phyloP scores from a whole-genome alignment of 2,797 vertebrate species.

The Chaetodon trifasciatus region DNA sequence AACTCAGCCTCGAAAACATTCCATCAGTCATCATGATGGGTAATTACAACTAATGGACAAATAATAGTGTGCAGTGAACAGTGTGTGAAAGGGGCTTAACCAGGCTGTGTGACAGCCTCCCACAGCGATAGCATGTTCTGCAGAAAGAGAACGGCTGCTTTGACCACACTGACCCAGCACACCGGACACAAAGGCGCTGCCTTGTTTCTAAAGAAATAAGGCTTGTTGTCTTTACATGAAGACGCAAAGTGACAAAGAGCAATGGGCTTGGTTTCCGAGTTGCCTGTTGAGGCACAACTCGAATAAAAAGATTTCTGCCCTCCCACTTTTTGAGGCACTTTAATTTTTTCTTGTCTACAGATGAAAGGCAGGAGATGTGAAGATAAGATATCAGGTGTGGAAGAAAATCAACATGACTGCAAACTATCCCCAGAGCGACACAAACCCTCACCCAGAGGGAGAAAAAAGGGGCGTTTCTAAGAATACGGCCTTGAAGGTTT shows the following conservation, averaged over 20 bases:
- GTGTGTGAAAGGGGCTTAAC: conserved; percentile 75
- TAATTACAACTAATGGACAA: conserved; percentile 84
- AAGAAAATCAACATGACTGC: conserved; percentile 33
- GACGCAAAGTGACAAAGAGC: conserved; percentile 39
- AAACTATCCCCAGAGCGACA: conserved; percentile 47
- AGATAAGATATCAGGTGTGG: conserved; percentile 64
- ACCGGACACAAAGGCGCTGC: conserved; percentile 41
- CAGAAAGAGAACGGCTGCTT: conserved; percentile 7
- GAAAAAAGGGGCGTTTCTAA: conserved; percentile 29
- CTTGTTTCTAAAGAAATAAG: conserved; percentile 14
- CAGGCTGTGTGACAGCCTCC: conserved; percentile 61
- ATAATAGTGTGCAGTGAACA: conserved; percentile 74
- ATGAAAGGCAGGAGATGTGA: conserved; percentile 53
- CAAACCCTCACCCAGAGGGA: conserved; percentile 21
- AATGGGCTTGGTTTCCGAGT: conserved; percentile 26
- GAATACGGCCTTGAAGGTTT: conserved; percentile 41
- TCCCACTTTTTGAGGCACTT: conserved; percentile 20
- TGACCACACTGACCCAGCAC: conserved; percentile 31
- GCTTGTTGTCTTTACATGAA: conserved; percentile 34
- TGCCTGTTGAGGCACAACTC: conserved; percentile 36
- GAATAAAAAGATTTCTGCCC: conserved; percentile 37
- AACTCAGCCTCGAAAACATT: conserved; percentile 75
- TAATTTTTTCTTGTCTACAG: conserved; percentile 22
- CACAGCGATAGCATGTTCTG: conserved; percentile 49
- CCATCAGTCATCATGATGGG: conserved; percentile 80